Evolutionary conservation across 1,140 invertebrate species (phyloP), one percentile per base, ranked within the genome.

Genomic region (Daktulosphaira vitifoliae): DNA sequence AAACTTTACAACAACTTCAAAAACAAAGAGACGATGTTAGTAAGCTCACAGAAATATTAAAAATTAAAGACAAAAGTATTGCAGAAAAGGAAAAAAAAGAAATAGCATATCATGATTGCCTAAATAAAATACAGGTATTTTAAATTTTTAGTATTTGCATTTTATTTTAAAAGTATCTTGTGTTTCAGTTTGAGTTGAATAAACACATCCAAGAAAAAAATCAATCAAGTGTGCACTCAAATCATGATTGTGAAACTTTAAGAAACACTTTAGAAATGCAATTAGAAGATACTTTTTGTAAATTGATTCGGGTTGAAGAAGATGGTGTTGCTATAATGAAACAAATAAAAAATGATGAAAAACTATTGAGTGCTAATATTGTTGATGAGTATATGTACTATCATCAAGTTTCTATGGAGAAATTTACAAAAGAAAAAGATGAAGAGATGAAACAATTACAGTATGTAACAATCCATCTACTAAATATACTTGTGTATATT

Each of bases 41-140:
- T 29, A 29, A 46, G 20, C 46, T 62, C 18, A 62, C 25, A 15
- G 56, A 62, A 46, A 15, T 48, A 8, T 16, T 62, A 48, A 62
- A 3, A 29, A 7, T 9, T 3, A 62, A 48, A 33, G 44, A 62
- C 26, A 62, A 11, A 46, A 62, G 25, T 7, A 46, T 62, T 48
- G 56, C 56, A 26, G 56, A 62, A 48, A 22, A 46, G 56, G 56
- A 62, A 29, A 62, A 62, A 9, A 62, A 62, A 62, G 39, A 62
- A 62, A n/a, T 62, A 29, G 29, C 56, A 46, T 62, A 62, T 13
- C 25, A 62, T 46, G 39, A 62, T 62, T 62, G 56, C 22, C 44
- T 62, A 18, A 25, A 16, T 20, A 62, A 62, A 62, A 62, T 62
- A 46, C 56, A 62, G 56, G 56, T 62, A 48, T 44, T 26, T 8